Base-by-base conservation (phyloP, 2,888 invertebrate genomes). In the Diabrotica balteata region DNA sequence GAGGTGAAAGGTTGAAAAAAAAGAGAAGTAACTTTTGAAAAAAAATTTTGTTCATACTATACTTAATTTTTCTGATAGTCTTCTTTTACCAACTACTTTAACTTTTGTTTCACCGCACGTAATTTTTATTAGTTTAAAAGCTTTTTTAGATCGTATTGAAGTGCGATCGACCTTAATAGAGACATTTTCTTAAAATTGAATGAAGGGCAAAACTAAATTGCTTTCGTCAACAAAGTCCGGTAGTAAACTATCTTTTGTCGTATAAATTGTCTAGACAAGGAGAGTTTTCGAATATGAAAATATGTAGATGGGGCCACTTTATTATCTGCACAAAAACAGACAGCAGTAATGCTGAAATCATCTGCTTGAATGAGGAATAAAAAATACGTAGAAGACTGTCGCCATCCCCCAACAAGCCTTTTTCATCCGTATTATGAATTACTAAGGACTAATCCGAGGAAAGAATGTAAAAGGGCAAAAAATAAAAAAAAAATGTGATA, bases 181-280 rank as follows among this genome's bases (percentile, higher is more conserved):
- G 32, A 32, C 17, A 17, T 17, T 17, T 17, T 17, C 17, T 17
- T 17, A 17, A 32, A 32, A 32, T 0, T 32, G 32, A 32, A 32
- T 32, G 0, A 32, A 2, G 4, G 3, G 3, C 32, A 32, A 32
- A 57, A 57, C n/a, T 17, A 45, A 57, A 45, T 57, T 57, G 45
- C 45, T 45, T 17, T 45, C 55, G 17, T 7, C 17, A n/a, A 45
- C 8, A 17, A 9, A 5, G 53, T 46, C 53, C 46, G 62, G 62
- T 62, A 62, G 62, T 62, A 62, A 62, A 47, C 47, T 62, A 22
- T 10, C 62, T 42, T 46, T 53, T 42, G 55, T 63, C 54, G 46
- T 55, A 43, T 55, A 63, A 63, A 55, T 55, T 52, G 63, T 63
- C 63, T 63, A 63, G 63, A 63, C 63, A 42, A 43, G 11, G n/a